phyloP scores from a whole-genome alignment of 2,888 invertebrate species.

The Tanaodytes sp. region DNA sequence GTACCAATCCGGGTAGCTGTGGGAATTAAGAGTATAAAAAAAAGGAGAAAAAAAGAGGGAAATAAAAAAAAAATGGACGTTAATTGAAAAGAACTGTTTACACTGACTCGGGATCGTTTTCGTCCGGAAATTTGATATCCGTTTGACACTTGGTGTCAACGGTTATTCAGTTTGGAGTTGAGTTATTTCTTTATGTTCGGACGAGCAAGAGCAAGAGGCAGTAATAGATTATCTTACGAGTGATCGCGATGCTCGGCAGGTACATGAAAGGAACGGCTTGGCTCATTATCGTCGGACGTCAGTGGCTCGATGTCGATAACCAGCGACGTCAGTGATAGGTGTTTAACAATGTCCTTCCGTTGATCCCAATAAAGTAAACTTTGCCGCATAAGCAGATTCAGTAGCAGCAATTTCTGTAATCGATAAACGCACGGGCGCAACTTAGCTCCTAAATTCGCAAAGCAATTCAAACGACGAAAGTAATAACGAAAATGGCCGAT shows the following conservation, averaged over 20 bases:
- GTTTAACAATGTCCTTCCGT: conserved; percentile 62
- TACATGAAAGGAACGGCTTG: conserved; percentile 66
- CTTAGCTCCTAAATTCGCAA: conserved; percentile 43
- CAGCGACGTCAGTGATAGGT: conserved; percentile 67
- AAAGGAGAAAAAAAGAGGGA: no score
- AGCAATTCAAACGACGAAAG: conserved; percentile 41
- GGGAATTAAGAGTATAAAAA: no score
- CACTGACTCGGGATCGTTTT: neutral
- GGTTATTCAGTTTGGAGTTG: no score
- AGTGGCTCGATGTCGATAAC: conserved; percentile 69
- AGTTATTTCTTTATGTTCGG: no score
- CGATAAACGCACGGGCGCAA: conserved; percentile 36
- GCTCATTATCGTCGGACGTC: conserved; percentile 62
- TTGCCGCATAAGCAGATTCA: conserved; percentile 70
- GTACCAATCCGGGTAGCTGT: conserved; percentile 73
- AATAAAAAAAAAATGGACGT: no score
- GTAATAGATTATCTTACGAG: conserved; percentile 41
- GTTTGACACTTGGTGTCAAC: no score
- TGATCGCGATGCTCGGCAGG: conserved; percentile 32
- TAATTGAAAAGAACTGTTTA: no score
- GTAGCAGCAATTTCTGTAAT: conserved; percentile 69
- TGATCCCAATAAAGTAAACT: conserved; percentile 72
- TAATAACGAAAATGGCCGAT: conserved; percentile 42
- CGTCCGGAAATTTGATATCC: conserved; percentile 25
- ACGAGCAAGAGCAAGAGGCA: no score